Evolutionary conservation across 2,797 vertebrate species (phyloP), one percentile per base, ranked within the genome.

Genomic region (Pristis pectinata): DNA sequence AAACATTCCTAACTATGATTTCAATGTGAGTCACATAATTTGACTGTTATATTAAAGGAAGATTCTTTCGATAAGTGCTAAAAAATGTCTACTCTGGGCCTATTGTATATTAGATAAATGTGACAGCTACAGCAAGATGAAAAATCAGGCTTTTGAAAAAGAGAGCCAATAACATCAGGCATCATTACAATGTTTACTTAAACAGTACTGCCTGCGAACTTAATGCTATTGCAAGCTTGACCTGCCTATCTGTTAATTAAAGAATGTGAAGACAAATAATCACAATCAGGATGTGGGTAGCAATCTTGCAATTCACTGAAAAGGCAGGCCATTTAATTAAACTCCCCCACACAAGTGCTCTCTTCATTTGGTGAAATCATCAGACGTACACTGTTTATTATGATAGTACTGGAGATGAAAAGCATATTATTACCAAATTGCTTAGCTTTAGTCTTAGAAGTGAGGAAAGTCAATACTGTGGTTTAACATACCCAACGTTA

Each of bases 241-340:
- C 92, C 92, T 94, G 92, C 67, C 70, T 94, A 53, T 94, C 92
- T 94, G 70, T 94, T 94, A 94, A 94, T 94, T 94, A 94, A 94
- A 94, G 92, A 74, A 74, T 76, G 70, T 72, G 44, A 94, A 94
- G 92, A 94, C 92, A 94, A 94, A 94, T 94, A 94, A 76, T 94
- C 92, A 72, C 72, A 76, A 76, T 94, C 87, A 53, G 92, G 92
- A 94, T 56, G 92, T 94, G 92, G 49, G 56, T 56, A 53, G 92
- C 72, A 94, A 94, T 76, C 92, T 53, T 94, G 92, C 67, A 76
- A 70, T 94, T 74, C 70, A 76, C 92, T 94, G 92, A 76, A 94
- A 76, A 94, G 44, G 44, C 92, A 49, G 72, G 92, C 70, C 49
- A 53, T 94, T 94, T 94, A 94, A 94, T 94, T 94, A 94, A 94